Percentiles rank a stretch among this genome's conserved stretches.
These are phyloP conservation scores for Ectemnius continuus DNA, from an alignment of 2,888 invertebrate species.

Conservation along the genomic window DNA sequence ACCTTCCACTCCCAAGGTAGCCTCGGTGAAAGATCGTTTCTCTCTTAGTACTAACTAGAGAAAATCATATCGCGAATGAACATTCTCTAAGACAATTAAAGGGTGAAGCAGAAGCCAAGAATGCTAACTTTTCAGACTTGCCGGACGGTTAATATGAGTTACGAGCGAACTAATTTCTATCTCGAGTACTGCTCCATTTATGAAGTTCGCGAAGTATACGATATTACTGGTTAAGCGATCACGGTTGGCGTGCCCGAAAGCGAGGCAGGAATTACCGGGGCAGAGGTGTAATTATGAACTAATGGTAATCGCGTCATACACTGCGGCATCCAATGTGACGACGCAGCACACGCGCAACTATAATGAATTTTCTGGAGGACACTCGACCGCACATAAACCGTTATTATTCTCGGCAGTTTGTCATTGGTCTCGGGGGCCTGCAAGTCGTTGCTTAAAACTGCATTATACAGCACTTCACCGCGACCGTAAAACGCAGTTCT, in stretches of 20 bases:
- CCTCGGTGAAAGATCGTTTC: no score
- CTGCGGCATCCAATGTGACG: conserved; percentile 21
- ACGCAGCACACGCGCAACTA: conserved; percentile 24
- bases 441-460: conserved; percentile 64
- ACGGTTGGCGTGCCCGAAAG: neutral
- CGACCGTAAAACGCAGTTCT: conserved; percentile 60
- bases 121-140: no score
- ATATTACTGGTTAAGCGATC: neutral
- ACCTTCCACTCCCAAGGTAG: conserved; percentile 5
- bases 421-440: conserved; percentile 58
- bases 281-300: neutral
- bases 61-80: no score
- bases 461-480: conserved; percentile 61
- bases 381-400: conserved; percentile 51
- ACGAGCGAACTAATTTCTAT: neutral
- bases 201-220: conserved; percentile 5
- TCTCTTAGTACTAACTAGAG: no score
- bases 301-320: neutral
- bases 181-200: conserved; percentile 10
- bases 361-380: conserved; percentile 54
- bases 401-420: conserved; percentile 64
- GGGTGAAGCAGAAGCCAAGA: no score
- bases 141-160: no score
- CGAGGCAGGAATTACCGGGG: neutral
- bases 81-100: no score